phyloP scores from a whole-genome alignment of 2,113 vertebrate genomes.

The Porphyrio hochstetteri region DNA sequence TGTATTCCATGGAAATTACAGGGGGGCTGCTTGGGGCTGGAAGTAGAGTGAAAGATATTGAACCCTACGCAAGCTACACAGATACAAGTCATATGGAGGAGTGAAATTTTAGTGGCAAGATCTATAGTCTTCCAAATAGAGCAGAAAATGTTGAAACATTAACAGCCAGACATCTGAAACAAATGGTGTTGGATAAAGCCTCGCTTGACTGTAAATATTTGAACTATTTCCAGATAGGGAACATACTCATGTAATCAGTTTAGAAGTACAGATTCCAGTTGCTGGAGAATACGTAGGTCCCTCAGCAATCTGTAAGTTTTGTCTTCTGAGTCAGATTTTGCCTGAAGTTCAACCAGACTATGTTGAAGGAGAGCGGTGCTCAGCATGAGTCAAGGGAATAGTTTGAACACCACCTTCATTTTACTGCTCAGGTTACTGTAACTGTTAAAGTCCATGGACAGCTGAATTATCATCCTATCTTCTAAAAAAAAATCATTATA shows the following conservation, averaged over 20 bases:
- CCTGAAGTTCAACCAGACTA: fast-evolving
- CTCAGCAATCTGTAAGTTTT: not conserved
- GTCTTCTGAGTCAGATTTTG: not conserved
- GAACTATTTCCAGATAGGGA: not conserved
- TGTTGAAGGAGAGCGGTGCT: not conserved
- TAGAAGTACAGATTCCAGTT: not conserved
- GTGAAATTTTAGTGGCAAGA: not conserved
- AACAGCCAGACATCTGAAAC: conserved; percentile 12
- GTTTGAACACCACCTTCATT: not conserved
- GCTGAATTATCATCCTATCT: not conserved
- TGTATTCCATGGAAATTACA: not conserved
- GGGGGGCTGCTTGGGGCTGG: not conserved
- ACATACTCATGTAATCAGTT: not conserved
- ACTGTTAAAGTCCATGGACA: not conserved
- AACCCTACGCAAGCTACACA: not conserved
- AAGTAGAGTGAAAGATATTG: not conserved
- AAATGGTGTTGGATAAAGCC: not conserved
- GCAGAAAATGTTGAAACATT: not conserved
- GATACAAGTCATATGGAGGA: not conserved
- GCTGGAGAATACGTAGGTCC: not conserved
- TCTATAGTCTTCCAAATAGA: not conserved
- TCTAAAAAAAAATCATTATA: not conserved
- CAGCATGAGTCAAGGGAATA: not conserved
- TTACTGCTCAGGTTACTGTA: not conserved
- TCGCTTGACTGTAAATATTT: not conserved